Percentiles rank a stretch among this genome's conserved stretches.
phyloP scores from a whole-genome alignment of 2,113 vertebrate species.

The Sinocyclocheilus anshuiensis region DNA sequence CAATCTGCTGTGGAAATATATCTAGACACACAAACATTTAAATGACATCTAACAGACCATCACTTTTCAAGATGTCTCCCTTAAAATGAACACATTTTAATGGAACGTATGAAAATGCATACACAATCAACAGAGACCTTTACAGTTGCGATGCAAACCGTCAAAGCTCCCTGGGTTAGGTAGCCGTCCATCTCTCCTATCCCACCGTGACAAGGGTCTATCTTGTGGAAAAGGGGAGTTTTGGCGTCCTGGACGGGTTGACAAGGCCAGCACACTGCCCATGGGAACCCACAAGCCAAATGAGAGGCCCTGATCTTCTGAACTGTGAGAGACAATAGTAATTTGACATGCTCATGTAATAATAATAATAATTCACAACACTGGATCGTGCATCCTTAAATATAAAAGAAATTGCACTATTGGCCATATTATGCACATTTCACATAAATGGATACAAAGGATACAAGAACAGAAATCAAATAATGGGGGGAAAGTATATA shows the following conservation, averaged over 20 bases:
- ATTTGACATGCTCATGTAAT: background rate
- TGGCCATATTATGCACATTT: background rate
- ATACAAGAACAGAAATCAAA: background rate
- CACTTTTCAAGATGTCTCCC: background rate
- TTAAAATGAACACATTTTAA: background rate
- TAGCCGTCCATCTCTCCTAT: conserved; percentile 81
- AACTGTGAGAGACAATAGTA: background rate
- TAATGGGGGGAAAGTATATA: background rate
- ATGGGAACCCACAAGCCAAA: conserved; percentile 69
- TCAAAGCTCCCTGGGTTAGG: conserved; percentile 92
- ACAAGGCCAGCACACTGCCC: conserved; percentile 84
- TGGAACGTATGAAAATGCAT: background rate
- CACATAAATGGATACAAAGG: too few species aligned
- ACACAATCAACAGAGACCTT: conserved; percentile 75
- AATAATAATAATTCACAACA: conserved; percentile 5
- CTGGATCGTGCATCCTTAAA: background rate
- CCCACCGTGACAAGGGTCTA: conserved; percentile 71
- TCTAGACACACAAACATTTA: conserved; percentile 70
- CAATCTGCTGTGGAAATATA: conserved; percentile 95
- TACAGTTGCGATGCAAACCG: conserved; percentile 87
- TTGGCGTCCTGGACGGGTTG: conserved; percentile 75
- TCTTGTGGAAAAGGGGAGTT: conserved; percentile 76
- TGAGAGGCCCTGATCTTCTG: conserved; percentile 12
- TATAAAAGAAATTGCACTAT: background rate
- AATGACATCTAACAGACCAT: background rate